These are phyloP conservation scores for Aselliscus stoliczkanus DNA, from an alignment of 2,797 vertebrate species.

Conservation along the genomic window DNA sequence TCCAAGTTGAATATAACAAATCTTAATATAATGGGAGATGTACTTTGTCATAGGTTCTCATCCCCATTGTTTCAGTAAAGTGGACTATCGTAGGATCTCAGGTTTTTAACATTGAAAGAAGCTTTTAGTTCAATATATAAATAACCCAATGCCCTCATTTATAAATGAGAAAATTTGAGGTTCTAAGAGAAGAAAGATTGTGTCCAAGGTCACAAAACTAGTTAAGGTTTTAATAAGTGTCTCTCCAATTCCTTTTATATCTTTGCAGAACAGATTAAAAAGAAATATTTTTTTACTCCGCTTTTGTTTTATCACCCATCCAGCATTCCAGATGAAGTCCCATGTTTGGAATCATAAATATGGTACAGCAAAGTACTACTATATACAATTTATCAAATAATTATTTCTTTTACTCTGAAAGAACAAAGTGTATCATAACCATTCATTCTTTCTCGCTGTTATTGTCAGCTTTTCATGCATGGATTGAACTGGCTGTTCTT, in stretches of 20 bases:
- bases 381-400: not conserved
- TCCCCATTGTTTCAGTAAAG: not conserved
- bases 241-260: slow-evolving; percentile 12
- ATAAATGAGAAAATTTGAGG: slow-evolving; percentile 7
- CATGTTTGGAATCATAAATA: not conserved
- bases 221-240: not conserved
- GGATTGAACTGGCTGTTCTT: slow-evolving; percentile 6
- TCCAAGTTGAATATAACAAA: not conserved
- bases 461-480: not conserved
- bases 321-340: not conserved
- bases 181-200: not conserved
- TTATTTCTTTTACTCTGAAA: not conserved
- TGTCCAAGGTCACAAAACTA: not conserved
- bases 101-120: not conserved
- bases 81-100: not conserved
- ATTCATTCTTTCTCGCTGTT: not conserved
- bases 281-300: not conserved
- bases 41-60: not conserved
- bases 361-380: not conserved
- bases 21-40: not conserved
- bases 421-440: not conserved
- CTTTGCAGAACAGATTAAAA: slow-evolving; percentile 39
- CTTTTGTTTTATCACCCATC: not conserved
- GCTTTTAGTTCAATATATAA: not conserved
- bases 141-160: not conserved